Base-by-base conservation (phyloP, 2,113 vertebrate species). In the Campylomormyrus numenius region DNA sequence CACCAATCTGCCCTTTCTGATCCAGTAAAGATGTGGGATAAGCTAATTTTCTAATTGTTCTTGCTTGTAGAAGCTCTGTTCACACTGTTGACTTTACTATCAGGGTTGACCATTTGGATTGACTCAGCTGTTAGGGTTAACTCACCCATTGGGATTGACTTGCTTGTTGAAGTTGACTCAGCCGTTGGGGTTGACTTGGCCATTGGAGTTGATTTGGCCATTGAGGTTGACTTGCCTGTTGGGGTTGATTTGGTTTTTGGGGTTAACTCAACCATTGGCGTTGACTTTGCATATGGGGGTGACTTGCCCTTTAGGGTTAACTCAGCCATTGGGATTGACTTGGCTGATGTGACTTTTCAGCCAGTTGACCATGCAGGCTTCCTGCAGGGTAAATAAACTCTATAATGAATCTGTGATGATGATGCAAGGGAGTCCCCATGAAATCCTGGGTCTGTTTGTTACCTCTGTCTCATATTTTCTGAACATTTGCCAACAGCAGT, bases 1-100 rank as follows among this genome's bases (percentile, higher is more conserved):
- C 91, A 86, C 88, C 93, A 92, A 94, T 94, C 90, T 88, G 89
- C 91, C 89, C 93, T 93, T 92, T 92, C 94, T 93, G 92, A 48
- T 85, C 19, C 24, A 49, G 11, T 27, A 27, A 42, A 50, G 21
- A 85, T 85, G 84, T 49, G 24, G 11, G 21, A 77, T 42, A 70
- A 39, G 35, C 35, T 39, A 39, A 70, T 31, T 11, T 70, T 70
- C 58, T 66, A 27, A 27, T 27, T 27, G 2, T 9, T 66, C n/a
- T 66, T n/a, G n/a, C 9, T 66, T n/a, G 58, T 27, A 66, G 58
- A 66, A 66, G 58, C 24, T 66, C n/a, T 66, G 62, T n/a, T 66
- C 62, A 27, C n/a, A 66, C 24, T 24, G 21, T 58, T 58, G 56
- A 58, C 56, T 58, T 58, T 8, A 58, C 58, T 62, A 62, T 62